Base-by-base conservation (phyloP, 2,797 vertebrate genomes). In the Emydoidea blandingii region DNA sequence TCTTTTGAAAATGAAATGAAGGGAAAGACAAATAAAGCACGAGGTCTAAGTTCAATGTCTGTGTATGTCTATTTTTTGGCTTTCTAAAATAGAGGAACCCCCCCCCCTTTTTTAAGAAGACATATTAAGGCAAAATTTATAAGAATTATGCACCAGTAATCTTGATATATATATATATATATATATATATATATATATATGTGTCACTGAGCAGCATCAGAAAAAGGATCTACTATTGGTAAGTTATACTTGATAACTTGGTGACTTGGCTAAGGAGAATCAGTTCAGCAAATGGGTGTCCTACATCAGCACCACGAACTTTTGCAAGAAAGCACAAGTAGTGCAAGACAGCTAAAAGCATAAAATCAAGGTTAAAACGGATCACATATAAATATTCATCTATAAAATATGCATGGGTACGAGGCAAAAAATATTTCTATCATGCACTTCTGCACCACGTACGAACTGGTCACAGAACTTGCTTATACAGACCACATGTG, bases 281-380 rank as follows among this genome's bases (percentile, higher is more conserved):
- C 59, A 88, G 68, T 21, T 47, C 92, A 88, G 89, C 86, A 80
- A 96, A 87, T 54, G 59, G 91, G 91, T 23, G 85, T 52, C 68
- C 57, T 89, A 29, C 68, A 83, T 41, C 92, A 94, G 82, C 41
- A 93, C 76, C 82, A 89, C 25, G 68, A 92, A 37, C 79, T 92
- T 94, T 81, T 85, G 59, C 95, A 92, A 72, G 41, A 62, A 0
- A 47, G 50, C 83, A 57, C 31, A 91, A 92, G 78, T 37, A 85
- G 72, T 57, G 87, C 52, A 91, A 31, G 9, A 72, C 49, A 95
- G 65, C 6, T 62, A 83, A 8, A 3, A 76, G 37, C 68, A 72
- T 41, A 37, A 37, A 72, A 72, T 72, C 68, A 72, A 41, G n/a
- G 19, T 37, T 41, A 37, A 72, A 72, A 41, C 11, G 12, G 68